These are phyloP conservation scores for Drosophila borealis DNA, from an alignment of 2,888 invertebrate genomes.

Conservation along the genomic window DNA sequence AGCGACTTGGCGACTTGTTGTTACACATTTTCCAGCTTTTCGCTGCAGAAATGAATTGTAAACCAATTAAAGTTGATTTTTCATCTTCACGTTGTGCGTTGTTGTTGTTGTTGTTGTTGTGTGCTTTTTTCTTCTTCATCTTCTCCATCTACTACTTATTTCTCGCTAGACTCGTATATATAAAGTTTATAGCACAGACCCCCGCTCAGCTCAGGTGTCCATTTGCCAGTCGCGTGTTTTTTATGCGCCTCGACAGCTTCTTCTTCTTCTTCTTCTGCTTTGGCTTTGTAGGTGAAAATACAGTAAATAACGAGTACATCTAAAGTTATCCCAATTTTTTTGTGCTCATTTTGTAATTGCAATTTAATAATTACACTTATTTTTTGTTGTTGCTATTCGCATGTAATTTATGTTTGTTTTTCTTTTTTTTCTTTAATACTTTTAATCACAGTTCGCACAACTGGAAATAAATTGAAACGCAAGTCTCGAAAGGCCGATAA, in stretches of 20 bases:
- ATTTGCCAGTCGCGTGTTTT: conserved; percentile 40
- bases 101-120: neutral
- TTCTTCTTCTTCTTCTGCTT: conserved; percentile 24
- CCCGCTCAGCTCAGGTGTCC: conserved; percentile 6
- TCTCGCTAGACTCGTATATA: conserved; percentile 9
- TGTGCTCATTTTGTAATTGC: conserved; percentile 53
- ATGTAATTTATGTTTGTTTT: neutral
- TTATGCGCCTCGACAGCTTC: conserved; percentile 35
- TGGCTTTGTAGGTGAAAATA: conserved; percentile 72
- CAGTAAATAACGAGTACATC: conserved; percentile 54
- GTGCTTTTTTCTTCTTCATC: conserved; percentile 7
- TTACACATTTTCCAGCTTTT: conserved; percentile 71
- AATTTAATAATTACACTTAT: conserved; percentile 67
- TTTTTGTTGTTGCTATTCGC: conserved; percentile 10
- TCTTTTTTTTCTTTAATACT: conserved; percentile 11
- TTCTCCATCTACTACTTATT: conserved; percentile 8
- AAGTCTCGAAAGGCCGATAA: conserved; percentile 36
- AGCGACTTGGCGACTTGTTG: conserved; percentile 50
- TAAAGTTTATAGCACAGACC: conserved; percentile 29
- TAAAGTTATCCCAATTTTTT: conserved; percentile 34
- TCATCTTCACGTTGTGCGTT: conserved; percentile 43
- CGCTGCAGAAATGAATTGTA: conserved; percentile 76
- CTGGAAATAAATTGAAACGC: conserved; percentile 25
- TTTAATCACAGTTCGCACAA: conserved; percentile 26
- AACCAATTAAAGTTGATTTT: conserved; percentile 76